Percentiles rank a stretch among this genome's conserved stretches.
These are phyloP conservation scores for Polyommatus icarus DNA, from an alignment of 2,888 invertebrate species.

Conservation along the genomic window DNA sequence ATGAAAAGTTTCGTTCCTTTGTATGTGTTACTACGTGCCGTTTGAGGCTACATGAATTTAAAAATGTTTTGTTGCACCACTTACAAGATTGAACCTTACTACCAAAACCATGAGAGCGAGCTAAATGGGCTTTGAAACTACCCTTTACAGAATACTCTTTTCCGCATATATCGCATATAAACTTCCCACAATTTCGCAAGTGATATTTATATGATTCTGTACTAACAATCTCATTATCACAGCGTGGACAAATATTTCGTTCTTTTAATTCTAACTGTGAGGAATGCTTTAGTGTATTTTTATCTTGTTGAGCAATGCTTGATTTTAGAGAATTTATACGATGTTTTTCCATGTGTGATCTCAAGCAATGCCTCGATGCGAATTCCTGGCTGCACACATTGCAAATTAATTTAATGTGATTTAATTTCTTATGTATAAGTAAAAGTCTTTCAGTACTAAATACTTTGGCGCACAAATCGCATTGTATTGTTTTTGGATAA, in stretches of 20 bases:
- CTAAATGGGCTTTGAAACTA: neutral
- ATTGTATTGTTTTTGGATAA: conserved; percentile 57
- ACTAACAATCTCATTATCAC: neutral
- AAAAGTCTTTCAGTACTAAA: conserved; percentile 60
- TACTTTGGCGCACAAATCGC: conserved; percentile 58
- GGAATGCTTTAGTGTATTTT: neutral
- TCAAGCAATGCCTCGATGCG: conserved; percentile 56
- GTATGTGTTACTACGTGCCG: conserved; percentile 68
- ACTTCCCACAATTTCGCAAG: neutral
- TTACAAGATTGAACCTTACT: neutral
- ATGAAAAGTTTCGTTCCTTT: conserved; percentile 62
- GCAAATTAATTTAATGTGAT: conserved; percentile 58
- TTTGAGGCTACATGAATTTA: conserved; percentile 58
- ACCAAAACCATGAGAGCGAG: neutral
- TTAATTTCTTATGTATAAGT: conserved; percentile 53
- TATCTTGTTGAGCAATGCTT: neutral
- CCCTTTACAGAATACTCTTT: neutral
- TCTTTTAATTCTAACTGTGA: neutral
- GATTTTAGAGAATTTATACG: neutral
- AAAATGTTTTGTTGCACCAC: conserved; percentile 60
- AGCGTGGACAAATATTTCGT: neutral
- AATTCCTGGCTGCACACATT: conserved; percentile 61
- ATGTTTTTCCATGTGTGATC: conserved; percentile 60
- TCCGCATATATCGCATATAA: neutral
- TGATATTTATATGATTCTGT: neutral